phyloP scores from a whole-genome alignment of 2,113 vertebrate genomes.

The Prolemur simus region DNA sequence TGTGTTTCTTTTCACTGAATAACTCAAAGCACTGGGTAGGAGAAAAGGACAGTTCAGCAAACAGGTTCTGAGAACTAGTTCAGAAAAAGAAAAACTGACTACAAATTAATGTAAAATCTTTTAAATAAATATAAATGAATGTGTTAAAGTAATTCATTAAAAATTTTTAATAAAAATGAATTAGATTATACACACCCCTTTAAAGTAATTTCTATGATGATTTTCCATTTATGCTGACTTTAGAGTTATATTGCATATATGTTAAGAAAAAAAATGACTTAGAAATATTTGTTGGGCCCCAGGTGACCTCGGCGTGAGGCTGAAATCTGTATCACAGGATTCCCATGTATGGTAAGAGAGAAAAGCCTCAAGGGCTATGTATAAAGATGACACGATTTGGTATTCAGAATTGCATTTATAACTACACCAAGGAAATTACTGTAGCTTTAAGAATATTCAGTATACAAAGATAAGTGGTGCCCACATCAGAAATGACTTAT shows the following conservation, averaged over 20 bases:
- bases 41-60: not conserved
- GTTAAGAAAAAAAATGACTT: not conserved
- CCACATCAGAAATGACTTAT: not conserved
- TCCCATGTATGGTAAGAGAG: not conserved
- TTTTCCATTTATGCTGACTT: conserved; percentile 26
- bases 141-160: not conserved
- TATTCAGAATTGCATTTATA: not conserved
- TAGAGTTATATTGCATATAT: not conserved
- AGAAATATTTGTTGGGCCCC: not conserved
- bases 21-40: not conserved
- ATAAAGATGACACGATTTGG: not conserved
- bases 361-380: not conserved
- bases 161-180: not conserved
- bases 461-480: not conserved
- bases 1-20: not conserved
- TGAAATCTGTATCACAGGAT: not conserved
- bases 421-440: not conserved
- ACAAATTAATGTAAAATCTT: not conserved
- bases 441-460: not conserved
- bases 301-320: not conserved
- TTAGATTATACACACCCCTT: not conserved
- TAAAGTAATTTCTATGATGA: not conserved
- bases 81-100: not conserved
- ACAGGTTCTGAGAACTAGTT: not conserved
- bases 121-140: not conserved